Percentiles rank a stretch among this genome's conserved stretches.
phyloP scores from a whole-genome alignment of 2,888 invertebrate genomes.

The Parnassius orleans region DNA sequence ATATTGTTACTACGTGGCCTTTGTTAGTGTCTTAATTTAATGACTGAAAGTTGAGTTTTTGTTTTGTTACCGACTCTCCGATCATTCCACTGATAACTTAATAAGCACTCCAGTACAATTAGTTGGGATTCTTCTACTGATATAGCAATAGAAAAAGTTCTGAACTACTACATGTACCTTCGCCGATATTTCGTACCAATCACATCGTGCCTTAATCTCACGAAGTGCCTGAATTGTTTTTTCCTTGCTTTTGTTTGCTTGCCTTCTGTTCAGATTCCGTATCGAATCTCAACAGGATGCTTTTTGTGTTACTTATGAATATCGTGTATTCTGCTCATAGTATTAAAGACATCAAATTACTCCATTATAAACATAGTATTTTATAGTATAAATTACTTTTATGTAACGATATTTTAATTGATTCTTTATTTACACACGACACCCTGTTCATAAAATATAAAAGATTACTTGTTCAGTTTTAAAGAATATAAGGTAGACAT shows the following conservation, averaged over 20 bases:
- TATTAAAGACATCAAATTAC: too few relatives aligned
- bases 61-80: slow-evolving; percentile 20
- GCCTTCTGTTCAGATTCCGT: slow-evolving; percentile 53
- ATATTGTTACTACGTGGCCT: slow-evolving; percentile 6
- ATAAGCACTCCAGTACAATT: slow-evolving; percentile 19
- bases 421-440: neutral
- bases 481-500: neutral
- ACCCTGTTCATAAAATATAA: neutral
- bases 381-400: too few relatives aligned
- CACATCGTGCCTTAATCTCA: slow-evolving; percentile 67
- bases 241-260: slow-evolving; percentile 36
- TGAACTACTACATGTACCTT: slow-evolving; percentile 24
- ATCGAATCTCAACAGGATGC: slow-evolving; percentile 47
- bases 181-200: slow-evolving; percentile 33
- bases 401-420: neutral
- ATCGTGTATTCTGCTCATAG: slow-evolving; percentile 13
- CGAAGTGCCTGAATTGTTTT: slow-evolving; percentile 52
- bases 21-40: slow-evolving; percentile 25
- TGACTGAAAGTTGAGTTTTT: slow-evolving; percentile 30
- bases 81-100: slow-evolving; percentile 22
- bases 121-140: slow-evolving; percentile 12
- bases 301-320: slow-evolving; percentile 24
- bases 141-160: slow-evolving; percentile 18
- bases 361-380: too few relatives aligned
- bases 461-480: too few relatives aligned